Evolutionary conservation across 2,888 invertebrate genomes (phyloP), one percentile per base, ranked within the genome.

Genomic region (Brachypalpus laphriformis): DNA sequence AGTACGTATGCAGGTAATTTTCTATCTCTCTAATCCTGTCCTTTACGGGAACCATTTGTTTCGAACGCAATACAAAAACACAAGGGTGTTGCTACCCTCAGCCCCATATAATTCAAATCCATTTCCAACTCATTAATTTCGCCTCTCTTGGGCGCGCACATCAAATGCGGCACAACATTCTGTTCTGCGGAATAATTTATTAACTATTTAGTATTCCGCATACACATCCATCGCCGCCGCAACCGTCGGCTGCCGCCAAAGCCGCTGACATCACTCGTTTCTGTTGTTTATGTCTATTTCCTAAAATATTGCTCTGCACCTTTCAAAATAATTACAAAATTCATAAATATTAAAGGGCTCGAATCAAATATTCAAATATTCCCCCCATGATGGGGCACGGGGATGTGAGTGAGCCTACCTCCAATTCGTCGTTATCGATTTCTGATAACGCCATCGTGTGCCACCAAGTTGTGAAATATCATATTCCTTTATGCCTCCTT

Each of bases 301-400:
- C 59, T 40, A 57, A 80, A 65, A 71, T 77, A 66, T 74, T 45
- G 66, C 68, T 74, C 49, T 54, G 57, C 75, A 81, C 75, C 71
- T 85, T 85, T 85, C 71, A 75, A 76, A 81, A 70, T 85, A 85
- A 85, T 85, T 85, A 81, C 75, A 71, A 85, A 81, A 76, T 71
- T 81, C 85, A 85, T 81, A 81, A 85, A 85, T 85, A 81, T 81
- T 81, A 81, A 81, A 47, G 71, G 2, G 57, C 47, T 42, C 51
- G 40, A 81, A 85, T 81, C 81, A 85, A 71, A 66, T 85, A 85
- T 85, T 81, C 85, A 85, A 85, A 81, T 85, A 80, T 75, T 42
- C 28, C 34, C n/a, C 1, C 68, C 42, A 18, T 25, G 11, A 22
- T 7, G 25, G 16, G 22, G 16, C 9, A 40, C 7, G 1, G 1